phyloP scores from a whole-genome alignment of 2,113 vertebrate species.

The Furnarius figulus region DNA sequence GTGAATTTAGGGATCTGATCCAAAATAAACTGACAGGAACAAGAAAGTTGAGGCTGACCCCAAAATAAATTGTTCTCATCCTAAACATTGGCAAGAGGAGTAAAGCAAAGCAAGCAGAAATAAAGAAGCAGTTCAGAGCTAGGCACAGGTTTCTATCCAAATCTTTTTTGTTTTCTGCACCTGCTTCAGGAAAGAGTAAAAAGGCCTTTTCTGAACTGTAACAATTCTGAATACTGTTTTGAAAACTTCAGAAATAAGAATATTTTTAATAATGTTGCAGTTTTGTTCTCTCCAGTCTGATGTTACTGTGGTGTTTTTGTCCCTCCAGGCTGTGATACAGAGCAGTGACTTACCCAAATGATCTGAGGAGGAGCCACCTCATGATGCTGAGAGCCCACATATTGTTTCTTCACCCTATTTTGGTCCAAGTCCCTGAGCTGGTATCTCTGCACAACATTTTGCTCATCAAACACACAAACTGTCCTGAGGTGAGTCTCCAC shows the following conservation, averaged over 20 bases:
- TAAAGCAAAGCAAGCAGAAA: not conserved
- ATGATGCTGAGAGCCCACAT: accelerated
- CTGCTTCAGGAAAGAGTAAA: not conserved
- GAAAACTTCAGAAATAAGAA: not conserved
- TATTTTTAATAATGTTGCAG: not conserved
- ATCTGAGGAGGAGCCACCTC: not conserved
- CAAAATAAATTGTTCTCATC: not conserved
- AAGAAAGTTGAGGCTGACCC: not conserved
- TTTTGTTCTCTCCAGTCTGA: not conserved
- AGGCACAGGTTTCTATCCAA: not conserved
- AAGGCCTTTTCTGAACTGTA: not conserved
- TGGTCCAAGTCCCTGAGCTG: not conserved
- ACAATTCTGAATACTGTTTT: not conserved
- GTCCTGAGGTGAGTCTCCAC: not conserved
- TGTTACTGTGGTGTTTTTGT: accelerated
- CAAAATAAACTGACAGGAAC: not conserved
- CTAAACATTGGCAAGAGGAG: not conserved
- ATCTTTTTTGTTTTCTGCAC: not conserved
- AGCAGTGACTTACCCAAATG: not conserved
- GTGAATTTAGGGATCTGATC: not conserved
- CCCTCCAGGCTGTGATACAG: accelerated
- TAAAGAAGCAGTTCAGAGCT: not conserved
- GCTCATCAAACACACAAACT: not conserved
- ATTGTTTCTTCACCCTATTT: not conserved
- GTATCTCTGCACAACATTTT: not conserved